Evolutionary conservation across 2,797 vertebrate genomes (phyloP).

Genomic region (Dipus sagitta): DNA sequence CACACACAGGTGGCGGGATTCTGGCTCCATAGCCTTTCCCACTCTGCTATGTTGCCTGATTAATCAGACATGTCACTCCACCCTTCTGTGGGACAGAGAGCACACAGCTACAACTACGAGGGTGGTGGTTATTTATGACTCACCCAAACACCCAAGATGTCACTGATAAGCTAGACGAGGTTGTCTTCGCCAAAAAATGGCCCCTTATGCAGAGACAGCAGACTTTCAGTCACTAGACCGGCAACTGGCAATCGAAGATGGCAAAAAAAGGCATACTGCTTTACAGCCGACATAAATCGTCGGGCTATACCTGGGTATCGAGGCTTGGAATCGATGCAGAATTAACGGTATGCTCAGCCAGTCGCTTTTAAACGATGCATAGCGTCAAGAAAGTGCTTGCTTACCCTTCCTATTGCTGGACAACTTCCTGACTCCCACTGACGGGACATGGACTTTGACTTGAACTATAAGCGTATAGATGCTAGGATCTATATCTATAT

Average conservation of each 20-base stretch:
- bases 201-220: not conserved
- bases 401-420: not conserved
- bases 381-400: constrained; percentile 16
- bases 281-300: constrained; percentile 39
- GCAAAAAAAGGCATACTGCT: not conserved
- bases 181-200: constrained; percentile 32
- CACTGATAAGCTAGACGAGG: constrained; percentile 15
- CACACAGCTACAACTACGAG: too few relatives aligned
- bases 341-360: not conserved
- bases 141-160: not conserved
- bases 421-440: not conserved
- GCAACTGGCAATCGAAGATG: constrained; percentile 31
- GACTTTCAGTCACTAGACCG: not conserved
- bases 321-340: constrained; percentile 20
- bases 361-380: not conserved
- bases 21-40: not conserved
- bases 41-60: not conserved
- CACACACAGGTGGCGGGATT: not conserved
- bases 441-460: not conserved
- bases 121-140: not conserved
- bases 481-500: too few relatives aligned
- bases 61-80: not conserved
- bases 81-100: not conserved
- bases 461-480: too few relatives aligned
- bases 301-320: not conserved